A percentile compares a stretch with the other conserved stretches of the same genome.
Conservation (phyloP, 1,140 invertebrate genomes). For the Pseudomyrmex dendroicus region DNA sequence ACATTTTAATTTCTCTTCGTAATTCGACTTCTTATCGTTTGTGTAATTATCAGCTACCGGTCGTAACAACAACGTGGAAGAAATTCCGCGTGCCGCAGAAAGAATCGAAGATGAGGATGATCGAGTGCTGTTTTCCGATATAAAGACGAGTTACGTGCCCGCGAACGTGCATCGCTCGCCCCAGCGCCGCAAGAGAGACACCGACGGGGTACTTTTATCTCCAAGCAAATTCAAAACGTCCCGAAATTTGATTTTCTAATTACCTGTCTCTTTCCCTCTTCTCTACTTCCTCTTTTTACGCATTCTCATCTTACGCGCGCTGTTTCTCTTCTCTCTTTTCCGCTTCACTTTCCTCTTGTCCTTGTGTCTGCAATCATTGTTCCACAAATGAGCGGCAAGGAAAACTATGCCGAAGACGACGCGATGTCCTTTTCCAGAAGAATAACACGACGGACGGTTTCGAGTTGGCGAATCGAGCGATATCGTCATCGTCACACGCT, state of each 20-base stretch:
- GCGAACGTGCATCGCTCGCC: slow-evolving; percentile 60
- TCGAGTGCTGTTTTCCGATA: slow-evolving; percentile 70
- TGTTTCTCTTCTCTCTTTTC: not conserved
- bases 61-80: slow-evolving; percentile 61
- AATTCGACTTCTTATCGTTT: not conserved
- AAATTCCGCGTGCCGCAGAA: slow-evolving; percentile 21
- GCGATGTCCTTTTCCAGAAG: slow-evolving; percentile 56
- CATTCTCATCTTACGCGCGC: not conserved
- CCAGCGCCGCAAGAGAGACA: slow-evolving; percentile 76
- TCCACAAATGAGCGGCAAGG: slow-evolving; percentile 10
- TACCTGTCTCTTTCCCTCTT: not conserved
- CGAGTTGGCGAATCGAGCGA: slow-evolving; percentile 21
- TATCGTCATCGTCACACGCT: slow-evolving; percentile 7
- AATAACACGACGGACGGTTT: slow-evolving; percentile 34
- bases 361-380: slow-evolving; percentile 16
- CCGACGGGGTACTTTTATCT: slow-evolving; percentile 69
- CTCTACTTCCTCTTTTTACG: not conserved
- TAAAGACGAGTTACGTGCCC: slow-evolving; percentile 79
- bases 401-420: slow-evolving; percentile 37
- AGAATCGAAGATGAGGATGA: slow-evolving; percentile 64
- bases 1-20: not conserved
- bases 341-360: slow-evolving; percentile 9
- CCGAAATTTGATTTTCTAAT: slow-evolving; percentile 32
- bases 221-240: slow-evolving; percentile 59
- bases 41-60: slow-evolving; percentile 60